Evolutionary conservation across 2,888 invertebrate species (phyloP).

Genomic region (Leptarthrus brevirostris): DNA sequence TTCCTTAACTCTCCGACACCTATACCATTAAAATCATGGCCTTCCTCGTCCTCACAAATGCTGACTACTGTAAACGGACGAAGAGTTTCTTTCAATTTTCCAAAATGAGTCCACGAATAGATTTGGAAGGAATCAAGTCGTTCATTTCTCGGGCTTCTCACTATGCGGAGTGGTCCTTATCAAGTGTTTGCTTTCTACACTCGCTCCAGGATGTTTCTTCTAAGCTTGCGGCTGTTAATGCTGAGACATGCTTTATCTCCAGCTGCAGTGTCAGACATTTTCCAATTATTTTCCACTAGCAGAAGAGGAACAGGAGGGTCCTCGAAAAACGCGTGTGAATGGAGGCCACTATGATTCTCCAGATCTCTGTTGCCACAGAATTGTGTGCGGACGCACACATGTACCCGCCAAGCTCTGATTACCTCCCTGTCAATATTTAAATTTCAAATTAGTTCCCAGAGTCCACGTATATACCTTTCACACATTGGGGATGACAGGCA

Average conservation of each 20-base stretch:
- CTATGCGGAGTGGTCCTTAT: conserved; percentile 43
- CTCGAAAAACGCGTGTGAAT: conserved; percentile 47
- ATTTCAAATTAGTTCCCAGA: conserved; percentile 52
- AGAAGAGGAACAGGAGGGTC: background rate
- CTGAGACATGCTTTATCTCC: conserved; percentile 55
- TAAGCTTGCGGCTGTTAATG: conserved; percentile 48
- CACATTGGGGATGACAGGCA: conserved; percentile 24
- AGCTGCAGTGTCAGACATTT: conserved; percentile 55
- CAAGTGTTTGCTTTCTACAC: conserved; percentile 52
- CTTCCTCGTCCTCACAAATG: no score
- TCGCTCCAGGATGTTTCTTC: conserved; percentile 47
- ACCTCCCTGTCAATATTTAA: conserved; percentile 53
- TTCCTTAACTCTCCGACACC: no score
- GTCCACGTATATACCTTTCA: conserved; percentile 48
- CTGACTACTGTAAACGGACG: background rate
- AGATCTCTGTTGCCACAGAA: background rate
- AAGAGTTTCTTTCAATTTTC: background rate
- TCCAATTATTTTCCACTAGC: conserved; percentile 51
- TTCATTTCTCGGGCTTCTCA: background rate
- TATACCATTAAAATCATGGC: no score
- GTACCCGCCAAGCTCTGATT: conserved; percentile 38
- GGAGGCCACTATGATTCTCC: background rate
- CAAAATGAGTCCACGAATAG: conserved; percentile 7
- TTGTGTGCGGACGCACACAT: conserved; percentile 28
- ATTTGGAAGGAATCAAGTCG: conserved; percentile 25